Conservation (phyloP, 2,113 vertebrate species). For the Canis aureus region DNA sequence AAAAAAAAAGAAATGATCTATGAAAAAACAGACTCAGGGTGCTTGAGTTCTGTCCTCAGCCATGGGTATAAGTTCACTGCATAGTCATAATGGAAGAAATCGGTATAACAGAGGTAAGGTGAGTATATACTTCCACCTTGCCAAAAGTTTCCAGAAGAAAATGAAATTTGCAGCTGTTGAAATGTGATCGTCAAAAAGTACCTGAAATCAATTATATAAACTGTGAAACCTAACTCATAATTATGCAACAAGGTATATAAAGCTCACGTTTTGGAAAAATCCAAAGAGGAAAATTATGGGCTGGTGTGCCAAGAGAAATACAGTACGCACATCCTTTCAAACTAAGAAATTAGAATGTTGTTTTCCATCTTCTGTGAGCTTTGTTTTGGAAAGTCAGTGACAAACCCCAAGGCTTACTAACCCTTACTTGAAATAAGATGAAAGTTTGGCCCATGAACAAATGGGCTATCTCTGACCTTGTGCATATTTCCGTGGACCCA, state of each 20-base stretch:
- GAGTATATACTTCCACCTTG: not conserved
- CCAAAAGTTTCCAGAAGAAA: slow-evolving; percentile 28
- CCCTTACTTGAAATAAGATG: not conserved
- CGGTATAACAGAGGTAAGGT: not conserved
- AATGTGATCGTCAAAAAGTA: not conserved
- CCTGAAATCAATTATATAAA: not conserved
- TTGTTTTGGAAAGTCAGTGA: slow-evolving; percentile 3
- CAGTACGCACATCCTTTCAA: slow-evolving; percentile 9
- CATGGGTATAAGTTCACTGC: not conserved
- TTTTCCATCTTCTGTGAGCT: not conserved
- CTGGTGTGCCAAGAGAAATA: not conserved
- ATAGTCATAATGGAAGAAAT: not conserved
- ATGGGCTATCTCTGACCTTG: not conserved
- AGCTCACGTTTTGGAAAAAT: not conserved
- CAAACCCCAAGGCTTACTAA: not conserved
- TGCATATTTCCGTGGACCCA: not conserved
- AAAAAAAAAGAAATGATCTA: not conserved
- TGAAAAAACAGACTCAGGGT: not conserved
- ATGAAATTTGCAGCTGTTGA: not conserved
- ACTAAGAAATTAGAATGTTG: not conserved
- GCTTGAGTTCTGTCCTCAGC: not conserved
- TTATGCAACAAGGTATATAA: not conserved
- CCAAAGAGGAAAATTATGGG: slow-evolving; percentile 45
- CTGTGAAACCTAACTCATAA: not conserved
- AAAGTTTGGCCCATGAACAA: not conserved